phyloP scores from a whole-genome alignment of 2,888 invertebrate species.

The Acanthosepion esculentum region DNA sequence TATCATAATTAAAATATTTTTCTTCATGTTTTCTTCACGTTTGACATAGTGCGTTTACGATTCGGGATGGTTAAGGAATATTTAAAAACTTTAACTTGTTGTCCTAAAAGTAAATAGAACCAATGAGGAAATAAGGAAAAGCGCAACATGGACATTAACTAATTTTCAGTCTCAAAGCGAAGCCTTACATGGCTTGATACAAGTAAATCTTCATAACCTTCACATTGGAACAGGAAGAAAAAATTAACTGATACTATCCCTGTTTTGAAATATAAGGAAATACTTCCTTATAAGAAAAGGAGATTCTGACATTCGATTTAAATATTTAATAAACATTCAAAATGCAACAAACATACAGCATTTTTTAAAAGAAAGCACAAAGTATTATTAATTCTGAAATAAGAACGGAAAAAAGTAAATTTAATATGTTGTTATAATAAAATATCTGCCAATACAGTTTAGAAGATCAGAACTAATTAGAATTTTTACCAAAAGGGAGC shows the following conservation, averaged over 20 bases:
- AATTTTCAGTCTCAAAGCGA: not conserved
- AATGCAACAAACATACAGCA: not conserved
- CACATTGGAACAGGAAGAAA: not conserved
- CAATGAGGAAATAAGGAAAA: too few species aligned
- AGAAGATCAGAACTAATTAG: conserved; percentile 9
- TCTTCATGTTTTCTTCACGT: too few species aligned
- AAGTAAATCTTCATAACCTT: not conserved
- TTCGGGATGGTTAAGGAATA: not conserved
- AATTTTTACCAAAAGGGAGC: not conserved
- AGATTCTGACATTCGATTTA: not conserved
- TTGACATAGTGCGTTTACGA: not conserved
- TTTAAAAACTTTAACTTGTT: too few species aligned
- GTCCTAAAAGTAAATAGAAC: too few species aligned
- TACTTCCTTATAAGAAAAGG: not conserved
- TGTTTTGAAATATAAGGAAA: conserved; percentile 16
- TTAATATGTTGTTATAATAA: not conserved
- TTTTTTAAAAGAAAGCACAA: not conserved
- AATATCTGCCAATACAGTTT: not conserved
- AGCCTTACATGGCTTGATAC: not conserved
- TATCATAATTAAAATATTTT: too few species aligned
- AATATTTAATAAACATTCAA: conserved; percentile 16
- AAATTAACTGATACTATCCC: not conserved
- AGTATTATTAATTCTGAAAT: not conserved
- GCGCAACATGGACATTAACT: too few species aligned
- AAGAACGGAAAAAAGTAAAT: not conserved